These are phyloP conservation scores for Brienomyrus brachyistius DNA, from an alignment of 2,113 vertebrate species.

Conservation along the genomic window DNA sequence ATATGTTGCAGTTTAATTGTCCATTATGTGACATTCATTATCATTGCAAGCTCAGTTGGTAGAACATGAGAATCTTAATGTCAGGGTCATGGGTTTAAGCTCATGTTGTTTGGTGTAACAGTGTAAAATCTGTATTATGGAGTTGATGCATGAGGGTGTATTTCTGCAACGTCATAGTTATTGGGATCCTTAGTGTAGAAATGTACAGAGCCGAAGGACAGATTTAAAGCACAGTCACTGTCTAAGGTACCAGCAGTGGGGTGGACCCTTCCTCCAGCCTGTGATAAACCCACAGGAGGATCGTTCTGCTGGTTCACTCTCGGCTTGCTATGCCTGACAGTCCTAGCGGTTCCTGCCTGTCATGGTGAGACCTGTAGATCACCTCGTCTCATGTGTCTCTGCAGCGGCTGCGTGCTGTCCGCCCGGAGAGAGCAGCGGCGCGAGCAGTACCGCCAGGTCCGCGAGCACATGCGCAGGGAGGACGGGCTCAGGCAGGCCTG, in stretches of 20 bases:
- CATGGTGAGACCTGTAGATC: not conserved
- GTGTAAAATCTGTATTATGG: not conserved
- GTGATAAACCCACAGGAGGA: not conserved
- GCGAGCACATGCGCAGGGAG: constrained; percentile 88
- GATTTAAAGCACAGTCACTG: not conserved
- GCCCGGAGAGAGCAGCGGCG: constrained; percentile 86
- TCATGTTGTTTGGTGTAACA: not conserved
- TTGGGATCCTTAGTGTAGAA: not conserved
- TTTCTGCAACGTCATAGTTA: not conserved
- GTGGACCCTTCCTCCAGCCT: not conserved
- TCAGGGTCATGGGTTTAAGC: not conserved
- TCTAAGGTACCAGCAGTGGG: not conserved
- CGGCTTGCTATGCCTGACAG: not conserved
- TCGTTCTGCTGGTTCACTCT: not conserved
- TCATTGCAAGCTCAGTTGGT: not conserved
- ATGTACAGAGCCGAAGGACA: not conserved
- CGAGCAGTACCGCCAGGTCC: constrained; percentile 90
- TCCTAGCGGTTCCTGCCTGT: not conserved
- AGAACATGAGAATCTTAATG: not conserved
- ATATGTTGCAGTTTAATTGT: not conserved
- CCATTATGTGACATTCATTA: not conserved
- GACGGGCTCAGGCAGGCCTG: constrained; percentile 83
- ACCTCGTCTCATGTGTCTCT: constrained; percentile 22
- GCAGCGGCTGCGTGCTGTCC: constrained; percentile 66
- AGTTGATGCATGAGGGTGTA: not conserved